Percentiles rank a stretch among this genome's conserved stretches.
phyloP scores from a whole-genome alignment of 64 coral and sea anemone species.

The Montipora capricornis region DNA sequence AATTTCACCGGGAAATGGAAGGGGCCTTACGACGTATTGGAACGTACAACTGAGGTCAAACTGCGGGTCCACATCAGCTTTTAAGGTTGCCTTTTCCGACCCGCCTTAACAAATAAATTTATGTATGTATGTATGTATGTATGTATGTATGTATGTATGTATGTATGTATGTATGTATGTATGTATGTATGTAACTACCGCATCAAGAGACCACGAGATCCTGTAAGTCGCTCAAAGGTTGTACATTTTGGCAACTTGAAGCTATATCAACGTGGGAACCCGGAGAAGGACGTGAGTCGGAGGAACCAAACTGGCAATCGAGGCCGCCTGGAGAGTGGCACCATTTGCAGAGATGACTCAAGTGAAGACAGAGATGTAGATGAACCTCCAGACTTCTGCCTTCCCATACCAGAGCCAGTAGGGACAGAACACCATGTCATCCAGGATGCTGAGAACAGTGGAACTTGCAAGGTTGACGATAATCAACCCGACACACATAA shows the following conservation, averaged over 20 bases:
- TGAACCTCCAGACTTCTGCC: no score
- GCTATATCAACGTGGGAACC: constrained; percentile 49
- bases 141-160: no score
- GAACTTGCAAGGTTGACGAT: neutral
- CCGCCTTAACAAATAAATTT: no score
- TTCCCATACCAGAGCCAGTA: neutral
- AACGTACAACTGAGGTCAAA: constrained; percentile 47
- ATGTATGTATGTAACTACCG: no score
- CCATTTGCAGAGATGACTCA: no score
- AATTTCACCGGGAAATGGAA: constrained; percentile 58
- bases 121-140: no score
- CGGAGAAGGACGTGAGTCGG: neutral
- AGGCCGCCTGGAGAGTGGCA: neutral
- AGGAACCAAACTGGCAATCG: neutral
- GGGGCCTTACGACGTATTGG: constrained; percentile 48
- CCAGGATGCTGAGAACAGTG: neutral
- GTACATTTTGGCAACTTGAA: constrained; percentile 64
- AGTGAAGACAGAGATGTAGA: no score
- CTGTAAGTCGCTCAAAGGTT: constrained; percentile 23
- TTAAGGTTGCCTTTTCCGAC: no score
- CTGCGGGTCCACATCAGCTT: no score
- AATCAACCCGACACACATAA: no score
- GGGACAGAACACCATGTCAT: neutral
- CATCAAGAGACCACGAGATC: constrained; percentile 10
- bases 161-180: no score